These are phyloP conservation scores for Palaemon carinicauda DNA, from an alignment of 1,140 invertebrate genomes.

Conservation along the genomic window DNA sequence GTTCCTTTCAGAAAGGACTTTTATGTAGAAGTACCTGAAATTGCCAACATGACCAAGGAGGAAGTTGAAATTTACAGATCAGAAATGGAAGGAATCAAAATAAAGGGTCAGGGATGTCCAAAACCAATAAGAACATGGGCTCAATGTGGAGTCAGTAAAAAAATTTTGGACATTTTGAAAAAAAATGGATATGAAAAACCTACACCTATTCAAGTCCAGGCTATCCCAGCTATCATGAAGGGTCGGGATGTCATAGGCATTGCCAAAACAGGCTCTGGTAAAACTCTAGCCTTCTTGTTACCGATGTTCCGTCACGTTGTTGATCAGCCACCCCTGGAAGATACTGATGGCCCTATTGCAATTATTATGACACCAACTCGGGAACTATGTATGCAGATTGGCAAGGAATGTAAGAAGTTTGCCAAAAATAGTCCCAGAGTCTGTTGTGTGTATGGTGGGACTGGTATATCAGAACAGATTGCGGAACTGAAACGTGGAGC, in stretches of 20 bases:
- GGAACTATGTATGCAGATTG: slow-evolving; percentile 99
- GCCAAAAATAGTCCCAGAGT: slow-evolving; percentile 86
- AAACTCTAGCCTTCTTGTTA: slow-evolving; percentile 96
- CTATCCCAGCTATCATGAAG: slow-evolving; percentile 98
- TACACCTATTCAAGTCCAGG: slow-evolving; percentile 98
- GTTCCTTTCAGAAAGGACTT: slow-evolving; percentile 90
- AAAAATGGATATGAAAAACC: slow-evolving; percentile 95
- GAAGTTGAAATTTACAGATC: slow-evolving; percentile 82
- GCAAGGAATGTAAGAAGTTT: slow-evolving; percentile 90
- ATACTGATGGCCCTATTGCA: slow-evolving; percentile 95
- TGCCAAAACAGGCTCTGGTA: slow-evolving; percentile 98
- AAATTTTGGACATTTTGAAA: slow-evolving; percentile 93
- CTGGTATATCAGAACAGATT: slow-evolving; percentile 89
- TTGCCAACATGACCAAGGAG: slow-evolving; percentile 88
- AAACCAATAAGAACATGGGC: slow-evolving; percentile 98
- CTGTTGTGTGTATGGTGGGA: slow-evolving; percentile 98
- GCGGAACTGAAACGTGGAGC: slow-evolving; percentile 97
- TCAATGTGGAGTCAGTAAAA: slow-evolving; percentile 97
- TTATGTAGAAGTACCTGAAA: slow-evolving; percentile 93
- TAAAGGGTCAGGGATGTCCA: slow-evolving; percentile 84
- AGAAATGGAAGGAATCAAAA: slow-evolving; percentile 72
- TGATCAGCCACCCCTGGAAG: slow-evolving; percentile 91
- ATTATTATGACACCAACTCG: slow-evolving; percentile 98
- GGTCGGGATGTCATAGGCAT: slow-evolving; percentile 97
- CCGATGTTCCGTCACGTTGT: slow-evolving; percentile 98